Evolutionary conservation across 2,797 vertebrate species (phyloP).

Genomic region (Alectoris magna): DNA sequence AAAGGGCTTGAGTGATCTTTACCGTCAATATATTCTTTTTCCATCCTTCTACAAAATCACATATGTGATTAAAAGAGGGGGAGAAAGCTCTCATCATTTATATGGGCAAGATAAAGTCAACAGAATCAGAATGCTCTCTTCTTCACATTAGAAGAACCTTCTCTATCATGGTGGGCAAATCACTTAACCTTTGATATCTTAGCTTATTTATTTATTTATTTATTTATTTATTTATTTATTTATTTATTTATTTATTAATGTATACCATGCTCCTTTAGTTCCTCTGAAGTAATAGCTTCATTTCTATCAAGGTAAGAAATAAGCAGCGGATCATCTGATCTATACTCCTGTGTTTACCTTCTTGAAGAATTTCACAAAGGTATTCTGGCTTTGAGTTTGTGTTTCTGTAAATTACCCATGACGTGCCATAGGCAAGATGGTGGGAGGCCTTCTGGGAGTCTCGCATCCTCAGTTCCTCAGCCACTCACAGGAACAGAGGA

Average conservation of each 20-base stretch:
- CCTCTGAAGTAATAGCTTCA: neutral
- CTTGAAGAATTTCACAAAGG: neutral
- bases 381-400: neutral
- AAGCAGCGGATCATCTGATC: neutral
- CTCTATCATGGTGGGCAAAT: neutral
- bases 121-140: neutral
- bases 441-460: neutral
- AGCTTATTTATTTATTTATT: neutral
- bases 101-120: neutral
- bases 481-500: neutral
- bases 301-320: neutral
- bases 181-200: neutral
- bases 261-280: neutral
- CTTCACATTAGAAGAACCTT: neutral
- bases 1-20: conserved; percentile 10
- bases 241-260: neutral
- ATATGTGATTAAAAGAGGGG: neutral
- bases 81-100: neutral
- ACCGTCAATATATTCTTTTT: neutral
- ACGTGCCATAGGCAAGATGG: neutral
- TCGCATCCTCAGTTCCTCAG: neutral
- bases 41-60: neutral
- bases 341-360: neutral
- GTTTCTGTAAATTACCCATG: neutral
- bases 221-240: neutral